Evolutionary conservation across 2,113 vertebrate species (phyloP).

Genomic region (Tenebrosternarchus preto): DNA sequence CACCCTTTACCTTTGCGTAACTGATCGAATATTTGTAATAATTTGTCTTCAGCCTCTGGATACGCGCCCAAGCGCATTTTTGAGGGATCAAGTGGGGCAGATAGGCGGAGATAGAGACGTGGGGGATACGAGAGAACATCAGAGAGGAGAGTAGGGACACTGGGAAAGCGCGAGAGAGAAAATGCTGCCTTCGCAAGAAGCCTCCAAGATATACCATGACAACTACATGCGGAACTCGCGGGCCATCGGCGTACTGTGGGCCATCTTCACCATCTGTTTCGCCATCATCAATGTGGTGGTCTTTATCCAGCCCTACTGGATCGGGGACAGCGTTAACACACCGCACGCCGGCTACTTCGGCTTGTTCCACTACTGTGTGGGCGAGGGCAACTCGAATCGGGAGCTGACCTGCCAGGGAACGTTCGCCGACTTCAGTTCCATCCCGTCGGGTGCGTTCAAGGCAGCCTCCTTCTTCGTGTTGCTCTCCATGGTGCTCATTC

Average conservation of each 20-base stretch:
- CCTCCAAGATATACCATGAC: slow-evolving; percentile 88
- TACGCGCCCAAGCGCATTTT: slow-evolving; percentile 42
- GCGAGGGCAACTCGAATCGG: slow-evolving; percentile 81
- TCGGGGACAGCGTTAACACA: slow-evolving; percentile 88
- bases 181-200: slow-evolving; percentile 89
- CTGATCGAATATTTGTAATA: slow-evolving; percentile 17
- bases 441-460: slow-evolving; percentile 86
- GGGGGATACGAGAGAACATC: slow-evolving; percentile 42
- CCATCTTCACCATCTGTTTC: slow-evolving; percentile 92
- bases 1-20: neutral
- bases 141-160: slow-evolving; percentile 5
- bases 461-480: slow-evolving; percentile 89
- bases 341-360: slow-evolving; percentile 89
- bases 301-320: slow-evolving; percentile 91
- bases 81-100: slow-evolving; percentile 43
- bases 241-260: slow-evolving; percentile 87
- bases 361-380: slow-evolving; percentile 88
- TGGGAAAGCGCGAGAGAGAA: slow-evolving; percentile 14
- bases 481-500: slow-evolving; percentile 90
- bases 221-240: slow-evolving; percentile 86
- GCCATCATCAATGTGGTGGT: slow-evolving; percentile 91
- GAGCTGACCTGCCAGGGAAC: slow-evolving; percentile 86
- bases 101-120: slow-evolving; percentile 48
- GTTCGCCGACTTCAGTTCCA: slow-evolving; percentile 88
- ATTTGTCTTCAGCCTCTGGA: slow-evolving; percentile 34